Conservation (phyloP, 2,888 invertebrate genomes). For the Cetonia aurata region DNA sequence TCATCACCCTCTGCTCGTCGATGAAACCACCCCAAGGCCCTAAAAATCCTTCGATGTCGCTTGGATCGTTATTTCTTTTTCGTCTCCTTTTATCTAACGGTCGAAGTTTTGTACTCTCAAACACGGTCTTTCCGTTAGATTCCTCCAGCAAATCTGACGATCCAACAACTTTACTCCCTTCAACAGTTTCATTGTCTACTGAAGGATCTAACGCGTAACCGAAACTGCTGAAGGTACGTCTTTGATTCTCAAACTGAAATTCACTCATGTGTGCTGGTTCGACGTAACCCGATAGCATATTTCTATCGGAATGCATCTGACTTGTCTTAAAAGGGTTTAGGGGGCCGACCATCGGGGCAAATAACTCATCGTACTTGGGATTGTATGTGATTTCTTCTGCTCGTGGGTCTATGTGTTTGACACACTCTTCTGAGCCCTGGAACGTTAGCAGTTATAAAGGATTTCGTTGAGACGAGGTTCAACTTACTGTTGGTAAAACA, state of each 20-base stretch:
- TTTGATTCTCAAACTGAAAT: conserved; percentile 97
- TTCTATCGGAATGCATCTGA: conserved; percentile 88
- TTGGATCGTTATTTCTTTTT: conserved; percentile 88
- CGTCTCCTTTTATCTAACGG: conserved; percentile 86
- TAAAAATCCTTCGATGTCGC: conserved; percentile 93
- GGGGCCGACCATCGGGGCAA: conserved; percentile 92
- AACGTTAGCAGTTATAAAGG: not conserved
- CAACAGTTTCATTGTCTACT: conserved; percentile 71
- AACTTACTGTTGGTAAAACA: conserved; percentile 82
- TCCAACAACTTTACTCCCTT: conserved; percentile 68
- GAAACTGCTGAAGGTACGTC: conserved; percentile 93
- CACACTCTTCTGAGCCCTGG: conserved; percentile 79
- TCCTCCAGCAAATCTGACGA: conserved; percentile 79
- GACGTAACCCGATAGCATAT: conserved; percentile 93
- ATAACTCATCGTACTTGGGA: conserved; percentile 95
- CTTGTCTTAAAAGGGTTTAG: conserved; percentile 93
- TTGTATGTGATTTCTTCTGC: conserved; percentile 89
- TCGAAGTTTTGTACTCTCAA: conserved; percentile 83
- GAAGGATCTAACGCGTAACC: conserved; percentile 97
- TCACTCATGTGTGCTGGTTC: conserved; percentile 96
- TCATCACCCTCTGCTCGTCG: conserved; percentile 89
- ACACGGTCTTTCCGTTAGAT: conserved; percentile 87
- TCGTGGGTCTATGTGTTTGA: conserved; percentile 81
- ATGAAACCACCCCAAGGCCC: conserved; percentile 98
- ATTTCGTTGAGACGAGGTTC: not conserved